These are phyloP conservation scores for Campaea margaritaria DNA, from an alignment of 2,888 invertebrate genomes.

Conservation along the genomic window DNA sequence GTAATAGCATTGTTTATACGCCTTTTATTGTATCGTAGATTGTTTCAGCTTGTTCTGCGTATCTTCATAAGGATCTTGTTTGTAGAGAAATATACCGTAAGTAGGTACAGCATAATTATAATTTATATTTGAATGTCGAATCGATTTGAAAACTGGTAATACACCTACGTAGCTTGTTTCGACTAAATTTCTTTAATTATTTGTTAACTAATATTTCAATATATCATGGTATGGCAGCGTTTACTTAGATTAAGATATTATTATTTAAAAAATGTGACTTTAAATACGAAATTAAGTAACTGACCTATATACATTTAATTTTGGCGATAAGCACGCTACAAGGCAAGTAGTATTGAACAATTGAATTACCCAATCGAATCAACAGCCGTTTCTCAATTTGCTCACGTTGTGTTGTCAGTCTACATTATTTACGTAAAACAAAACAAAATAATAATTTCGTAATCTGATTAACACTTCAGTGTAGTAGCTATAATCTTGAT, in stretches of 20 bases:
- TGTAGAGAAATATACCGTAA: background rate
- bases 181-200: no score
- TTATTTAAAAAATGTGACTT: no score
- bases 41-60: background rate
- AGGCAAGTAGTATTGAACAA: background rate
- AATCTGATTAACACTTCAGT: background rate
- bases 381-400: background rate
- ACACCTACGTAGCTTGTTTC: no score
- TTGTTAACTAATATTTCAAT: no score
- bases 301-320: no score
- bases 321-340: background rate
- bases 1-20: constrained; percentile 54
- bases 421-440: constrained; percentile 3
- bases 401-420: background rate
- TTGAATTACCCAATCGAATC: background rate
- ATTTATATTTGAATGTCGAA: no score
- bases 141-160: no score
- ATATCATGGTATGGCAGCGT: no score
- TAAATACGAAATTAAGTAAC: no score
- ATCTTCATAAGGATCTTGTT: constrained; percentile 1
- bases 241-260: no score
- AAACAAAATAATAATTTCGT: background rate
- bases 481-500: constrained; percentile 23
- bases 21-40: constrained; percentile 34
- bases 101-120: background rate